Percentiles rank a stretch among this genome's conserved stretches.
Evolutionary conservation across 2,888 invertebrate species (phyloP).

Genomic region (Brachycybe producta): DNA sequence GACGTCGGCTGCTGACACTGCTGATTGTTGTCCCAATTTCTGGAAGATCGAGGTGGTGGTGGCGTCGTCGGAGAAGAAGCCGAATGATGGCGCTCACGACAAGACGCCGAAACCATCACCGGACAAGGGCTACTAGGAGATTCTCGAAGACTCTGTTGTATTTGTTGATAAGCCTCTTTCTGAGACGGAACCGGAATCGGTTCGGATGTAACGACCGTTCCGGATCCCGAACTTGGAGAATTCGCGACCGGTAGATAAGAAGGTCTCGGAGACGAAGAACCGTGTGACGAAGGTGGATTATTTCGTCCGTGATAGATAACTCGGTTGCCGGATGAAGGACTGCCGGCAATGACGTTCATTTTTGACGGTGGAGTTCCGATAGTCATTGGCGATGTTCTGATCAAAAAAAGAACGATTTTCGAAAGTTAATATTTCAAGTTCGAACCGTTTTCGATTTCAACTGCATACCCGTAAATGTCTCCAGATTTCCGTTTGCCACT

Average conservation of each 20-base stretch:
- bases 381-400: constrained; percentile 25
- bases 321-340: not conserved
- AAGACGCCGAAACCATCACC: not conserved
- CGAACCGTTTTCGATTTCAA: not conserved
- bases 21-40: not conserved
- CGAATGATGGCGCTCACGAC: constrained; percentile 2
- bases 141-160: constrained; percentile 29
- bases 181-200: constrained; percentile 64
- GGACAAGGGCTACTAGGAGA: constrained; percentile 11
- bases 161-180: constrained; percentile 41
- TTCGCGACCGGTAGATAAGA: constrained; percentile 15
- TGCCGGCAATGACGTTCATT: constrained; percentile 11
- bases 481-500: constrained; percentile 10
- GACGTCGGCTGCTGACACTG: constrained; percentile 24
- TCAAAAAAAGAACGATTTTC: not conserved
- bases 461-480: constrained; percentile 6
- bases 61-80: too few species aligned
- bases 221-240: constrained; percentile 12
- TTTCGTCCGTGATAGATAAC: not conserved
- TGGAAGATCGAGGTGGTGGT: constrained; percentile 10
- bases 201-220: constrained; percentile 39
- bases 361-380: constrained; percentile 13
- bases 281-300: constrained; percentile 13
- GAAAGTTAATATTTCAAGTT: not conserved
- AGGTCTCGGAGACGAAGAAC: constrained; percentile 19